phyloP scores from a whole-genome alignment of 35 echinoderm and acorn worm species.

The Hemicentrotus pulcherrimus region DNA sequence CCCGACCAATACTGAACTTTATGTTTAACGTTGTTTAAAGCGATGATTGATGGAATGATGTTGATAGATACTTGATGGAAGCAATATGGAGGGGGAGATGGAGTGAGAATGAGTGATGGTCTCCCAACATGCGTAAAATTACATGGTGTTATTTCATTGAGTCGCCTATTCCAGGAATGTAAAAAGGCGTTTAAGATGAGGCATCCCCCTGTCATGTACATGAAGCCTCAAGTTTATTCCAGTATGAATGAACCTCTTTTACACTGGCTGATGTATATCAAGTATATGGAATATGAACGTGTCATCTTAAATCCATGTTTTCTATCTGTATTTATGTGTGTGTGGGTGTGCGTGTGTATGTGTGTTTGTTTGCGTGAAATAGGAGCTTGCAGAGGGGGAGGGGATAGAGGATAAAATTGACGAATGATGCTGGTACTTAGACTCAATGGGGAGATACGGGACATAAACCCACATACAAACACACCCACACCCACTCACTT shows the following conservation, averaged over 20 bases:
- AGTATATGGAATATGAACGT: neutral
- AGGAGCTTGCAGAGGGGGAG: too few species aligned
- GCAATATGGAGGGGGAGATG: neutral
- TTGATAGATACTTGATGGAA: neutral
- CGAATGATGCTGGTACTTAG: too few species aligned
- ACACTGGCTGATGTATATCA: neutral
- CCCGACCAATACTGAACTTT: too few species aligned
- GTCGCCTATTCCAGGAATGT: neutral
- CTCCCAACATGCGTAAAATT: neutral
- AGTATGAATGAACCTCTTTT: neutral
- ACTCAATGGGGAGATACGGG: too few species aligned
- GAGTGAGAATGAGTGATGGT: neutral
- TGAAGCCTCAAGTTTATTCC: neutral
- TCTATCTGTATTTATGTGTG: too few species aligned
- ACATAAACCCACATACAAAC: too few species aligned
- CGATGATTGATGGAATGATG: neutral
- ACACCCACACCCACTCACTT: neutral
- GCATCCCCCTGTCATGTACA: neutral
- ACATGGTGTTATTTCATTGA: conserved; percentile 3
- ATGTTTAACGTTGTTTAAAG: neutral
- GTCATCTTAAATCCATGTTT: too few species aligned
- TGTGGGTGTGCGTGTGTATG: too few species aligned
- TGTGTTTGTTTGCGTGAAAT: too few species aligned
- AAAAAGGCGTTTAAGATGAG: neutral
- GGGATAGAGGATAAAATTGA: too few species aligned